A percentile compares a stretch with the other conserved stretches of the same genome.
These are phyloP conservation scores for Ochropacha duplaris DNA, from an alignment of 2,888 invertebrate genomes.

Conservation along the genomic window DNA sequence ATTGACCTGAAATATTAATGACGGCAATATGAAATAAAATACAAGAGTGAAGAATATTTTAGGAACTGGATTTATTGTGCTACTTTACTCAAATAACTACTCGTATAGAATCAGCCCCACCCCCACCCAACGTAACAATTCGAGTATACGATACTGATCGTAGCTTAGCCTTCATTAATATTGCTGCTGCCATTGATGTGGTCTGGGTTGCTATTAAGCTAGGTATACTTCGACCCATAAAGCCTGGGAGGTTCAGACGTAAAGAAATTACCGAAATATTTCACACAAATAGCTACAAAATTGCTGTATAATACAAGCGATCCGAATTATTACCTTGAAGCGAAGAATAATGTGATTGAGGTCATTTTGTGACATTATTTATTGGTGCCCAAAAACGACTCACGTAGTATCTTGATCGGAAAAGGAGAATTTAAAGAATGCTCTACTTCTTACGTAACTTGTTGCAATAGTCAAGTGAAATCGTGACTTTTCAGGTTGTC, in stretches of 20 bases:
- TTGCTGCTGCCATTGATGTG: not conserved
- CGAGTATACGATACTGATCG: too few species aligned
- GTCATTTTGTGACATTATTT: not conserved
- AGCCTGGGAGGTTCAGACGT: not conserved
- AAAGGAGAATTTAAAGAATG: not conserved
- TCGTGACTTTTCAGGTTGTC: too few species aligned
- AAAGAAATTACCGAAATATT: not conserved
- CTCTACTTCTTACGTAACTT: too few species aligned
- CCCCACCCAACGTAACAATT: too few species aligned
- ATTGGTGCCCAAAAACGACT: not conserved
- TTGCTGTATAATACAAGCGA: not conserved
- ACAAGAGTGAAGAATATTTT: too few species aligned
- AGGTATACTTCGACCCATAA: not conserved
- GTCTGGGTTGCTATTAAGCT: not conserved
- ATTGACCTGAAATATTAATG: too few species aligned
- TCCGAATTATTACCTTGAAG: not conserved
- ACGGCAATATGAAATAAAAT: too few species aligned
- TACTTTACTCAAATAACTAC: too few species aligned
- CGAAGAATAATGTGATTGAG: not conserved
- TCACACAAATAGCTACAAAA: not conserved
- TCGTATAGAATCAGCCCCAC: too few species aligned
- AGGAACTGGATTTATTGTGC: too few species aligned
- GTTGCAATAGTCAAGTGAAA: too few species aligned
- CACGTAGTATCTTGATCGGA: not conserved
- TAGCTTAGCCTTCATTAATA: too few species aligned